These are phyloP conservation scores for Sogatella furcifera DNA, from an alignment of 1,140 invertebrate species.

Conservation along the genomic window DNA sequence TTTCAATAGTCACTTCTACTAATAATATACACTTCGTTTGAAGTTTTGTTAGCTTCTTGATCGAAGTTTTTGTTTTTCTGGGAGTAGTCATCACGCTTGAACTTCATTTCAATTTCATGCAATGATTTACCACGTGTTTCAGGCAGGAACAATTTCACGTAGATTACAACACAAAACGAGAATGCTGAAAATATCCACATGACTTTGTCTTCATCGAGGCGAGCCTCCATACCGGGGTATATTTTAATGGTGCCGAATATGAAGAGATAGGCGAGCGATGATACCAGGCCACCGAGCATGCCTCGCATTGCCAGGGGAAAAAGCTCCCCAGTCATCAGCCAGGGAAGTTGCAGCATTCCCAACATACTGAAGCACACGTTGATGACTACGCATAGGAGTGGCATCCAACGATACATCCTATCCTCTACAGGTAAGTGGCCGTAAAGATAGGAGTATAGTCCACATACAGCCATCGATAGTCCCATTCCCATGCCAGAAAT, in stretches of 20 bases:
- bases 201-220: conserved; percentile 51
- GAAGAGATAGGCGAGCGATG: conserved; percentile 55
- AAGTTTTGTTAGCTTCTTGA: too few relatives aligned
- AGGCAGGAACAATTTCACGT: conserved; percentile 56
- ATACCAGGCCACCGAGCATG: conserved; percentile 53
- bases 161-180: conserved; percentile 50
- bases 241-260: conserved; percentile 59
- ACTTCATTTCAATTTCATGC: conserved; percentile 61
- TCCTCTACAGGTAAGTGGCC: conserved; percentile 30
- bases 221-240: conserved; percentile 46
- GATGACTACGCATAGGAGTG: conserved; percentile 47
- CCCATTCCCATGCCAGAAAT: conserved; percentile 51
- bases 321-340: conserved; percentile 64
- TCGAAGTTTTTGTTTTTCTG: conserved; percentile 8
- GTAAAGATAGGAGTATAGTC: conserved; percentile 36
- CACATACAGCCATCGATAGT: conserved; percentile 38
- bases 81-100: conserved; percentile 26
- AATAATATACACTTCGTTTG: not conserved
- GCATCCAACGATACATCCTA: conserved; percentile 40
- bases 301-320: conserved; percentile 55
- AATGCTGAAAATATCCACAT: conserved; percentile 65
- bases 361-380: conserved; percentile 63
- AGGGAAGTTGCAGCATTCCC: conserved; percentile 58
- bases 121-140: conserved; percentile 70
- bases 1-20: not conserved